Conservation (phyloP, 2,888 invertebrate genomes). For the Mactromeris polynyma region DNA sequence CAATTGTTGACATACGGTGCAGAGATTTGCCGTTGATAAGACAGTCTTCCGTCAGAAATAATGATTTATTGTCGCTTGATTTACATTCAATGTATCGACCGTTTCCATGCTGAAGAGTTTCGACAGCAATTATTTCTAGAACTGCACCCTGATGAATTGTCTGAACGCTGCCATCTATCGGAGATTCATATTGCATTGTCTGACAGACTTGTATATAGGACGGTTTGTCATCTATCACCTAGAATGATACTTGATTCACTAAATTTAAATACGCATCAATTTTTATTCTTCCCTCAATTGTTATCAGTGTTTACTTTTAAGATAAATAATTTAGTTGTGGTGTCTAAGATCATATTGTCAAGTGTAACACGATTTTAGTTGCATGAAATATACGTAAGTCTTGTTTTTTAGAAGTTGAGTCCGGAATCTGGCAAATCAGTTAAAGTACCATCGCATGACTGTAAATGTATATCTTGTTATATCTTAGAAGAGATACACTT, state of each 20-base stretch:
- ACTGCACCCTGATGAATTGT: neutral
- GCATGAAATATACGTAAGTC: no score
- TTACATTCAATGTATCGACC: neutral
- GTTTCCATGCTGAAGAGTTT: neutral
- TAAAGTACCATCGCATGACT: no score
- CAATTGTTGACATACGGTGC: neutral
- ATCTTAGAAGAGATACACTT: no score
- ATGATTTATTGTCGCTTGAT: neutral
- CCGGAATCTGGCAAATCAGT: no score
- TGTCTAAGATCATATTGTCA: no score
- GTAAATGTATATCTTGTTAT: no score
- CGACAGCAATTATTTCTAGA: neutral
- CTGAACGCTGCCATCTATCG: neutral
- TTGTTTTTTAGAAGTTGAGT: no score
- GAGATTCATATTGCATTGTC: neutral
- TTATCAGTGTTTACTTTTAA: no score
- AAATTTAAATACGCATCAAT: no score
- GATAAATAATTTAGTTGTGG: no score
- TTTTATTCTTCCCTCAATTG: no score
- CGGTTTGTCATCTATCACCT: neutral
- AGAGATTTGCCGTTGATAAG: neutral
- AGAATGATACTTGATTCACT: neutral
- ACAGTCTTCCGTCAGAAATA: neutral
- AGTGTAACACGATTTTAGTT: no score
- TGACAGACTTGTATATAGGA: neutral